Conservation (phyloP, 2,797 vertebrate genomes). For the Cheirogaleus major region DNA sequence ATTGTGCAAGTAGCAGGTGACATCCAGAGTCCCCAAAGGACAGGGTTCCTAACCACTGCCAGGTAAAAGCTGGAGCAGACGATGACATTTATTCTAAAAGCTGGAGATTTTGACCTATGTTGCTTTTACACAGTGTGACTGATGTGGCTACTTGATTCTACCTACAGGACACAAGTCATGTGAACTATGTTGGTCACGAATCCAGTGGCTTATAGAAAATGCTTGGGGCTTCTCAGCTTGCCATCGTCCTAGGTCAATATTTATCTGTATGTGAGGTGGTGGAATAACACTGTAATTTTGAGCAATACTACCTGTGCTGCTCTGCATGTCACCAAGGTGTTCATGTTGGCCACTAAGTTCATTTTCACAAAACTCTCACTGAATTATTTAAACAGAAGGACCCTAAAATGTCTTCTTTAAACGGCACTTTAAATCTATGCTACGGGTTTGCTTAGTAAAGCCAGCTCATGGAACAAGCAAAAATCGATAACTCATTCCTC, state of each 20-base stretch:
- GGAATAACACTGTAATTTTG: background rate
- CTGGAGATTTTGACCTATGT: background rate
- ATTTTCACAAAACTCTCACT: background rate
- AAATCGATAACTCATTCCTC: background rate
- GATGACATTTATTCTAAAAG: background rate
- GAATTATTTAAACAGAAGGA: conserved; percentile 22
- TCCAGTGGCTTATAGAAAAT: background rate
- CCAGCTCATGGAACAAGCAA: background rate
- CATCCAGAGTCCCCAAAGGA: background rate
- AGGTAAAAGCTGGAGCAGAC: conserved; percentile 16
- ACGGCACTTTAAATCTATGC: background rate
- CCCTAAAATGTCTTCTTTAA: background rate
- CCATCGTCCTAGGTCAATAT: background rate
- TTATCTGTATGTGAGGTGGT: background rate
- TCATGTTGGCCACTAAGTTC: background rate
- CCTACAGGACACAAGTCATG: background rate
- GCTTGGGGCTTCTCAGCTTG: background rate
- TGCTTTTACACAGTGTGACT: background rate
- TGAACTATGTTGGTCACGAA: background rate
- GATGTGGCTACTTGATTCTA: background rate
- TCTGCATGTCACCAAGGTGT: background rate
- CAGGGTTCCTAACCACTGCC: background rate
- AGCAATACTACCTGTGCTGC: background rate
- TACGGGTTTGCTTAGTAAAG: background rate
- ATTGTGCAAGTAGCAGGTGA: background rate